These are phyloP conservation scores for Papilio machaon DNA, from an alignment of 1,140 invertebrate genomes.

Conservation along the genomic window DNA sequence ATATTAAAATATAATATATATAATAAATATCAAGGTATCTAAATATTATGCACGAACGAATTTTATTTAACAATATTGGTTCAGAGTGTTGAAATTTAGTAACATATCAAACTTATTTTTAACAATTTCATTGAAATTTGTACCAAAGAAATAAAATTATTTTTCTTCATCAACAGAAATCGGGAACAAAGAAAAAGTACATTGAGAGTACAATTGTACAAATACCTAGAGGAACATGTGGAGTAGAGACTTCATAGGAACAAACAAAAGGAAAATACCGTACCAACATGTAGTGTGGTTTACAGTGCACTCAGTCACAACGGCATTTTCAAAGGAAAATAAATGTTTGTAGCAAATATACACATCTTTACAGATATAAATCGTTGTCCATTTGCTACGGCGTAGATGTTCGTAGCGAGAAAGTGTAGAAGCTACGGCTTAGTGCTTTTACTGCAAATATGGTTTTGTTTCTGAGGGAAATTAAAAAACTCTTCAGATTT, in stretches of 20 bases:
- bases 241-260: not conserved
- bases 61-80: too few relatives aligned
- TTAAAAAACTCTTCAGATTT: slow-evolving; percentile 34
- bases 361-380: slow-evolving; percentile 34
- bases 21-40: not conserved
- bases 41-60: too few relatives aligned
- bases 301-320: slow-evolving; percentile 29
- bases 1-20: not conserved
- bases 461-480: slow-evolving; percentile 18
- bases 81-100: too few relatives aligned
- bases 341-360: slow-evolving; percentile 29
- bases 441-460: slow-evolving; percentile 26
- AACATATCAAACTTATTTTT: not conserved
- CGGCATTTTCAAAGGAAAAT: slow-evolving; percentile 26
- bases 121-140: not conserved
- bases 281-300: slow-evolving; percentile 14
- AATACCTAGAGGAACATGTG: not conserved
- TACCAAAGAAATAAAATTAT: not conserved
- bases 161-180: not conserved
- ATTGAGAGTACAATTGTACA: not conserved
- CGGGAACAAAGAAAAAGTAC: not conserved
- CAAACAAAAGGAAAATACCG: not conserved
- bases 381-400: slow-evolving; percentile 36
- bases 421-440: slow-evolving; percentile 1
- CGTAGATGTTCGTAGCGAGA: slow-evolving; percentile 32